Conservation (phyloP, 2,888 invertebrate species). For the Microchrysa polita region DNA sequence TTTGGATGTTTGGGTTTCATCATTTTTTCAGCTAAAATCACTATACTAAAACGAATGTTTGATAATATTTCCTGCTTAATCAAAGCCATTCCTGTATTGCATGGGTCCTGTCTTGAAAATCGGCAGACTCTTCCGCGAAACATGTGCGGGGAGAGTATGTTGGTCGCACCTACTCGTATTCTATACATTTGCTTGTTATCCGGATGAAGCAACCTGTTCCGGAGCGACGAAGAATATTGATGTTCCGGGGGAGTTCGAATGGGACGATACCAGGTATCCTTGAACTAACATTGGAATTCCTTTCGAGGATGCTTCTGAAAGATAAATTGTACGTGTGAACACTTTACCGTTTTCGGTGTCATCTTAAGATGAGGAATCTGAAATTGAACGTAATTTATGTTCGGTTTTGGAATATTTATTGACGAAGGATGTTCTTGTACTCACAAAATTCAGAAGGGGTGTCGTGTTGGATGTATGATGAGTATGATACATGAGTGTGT, state of each 20-base stretch:
- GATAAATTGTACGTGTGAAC: conserved; percentile 48
- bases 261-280: not conserved
- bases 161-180: not conserved
- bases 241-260: not conserved
- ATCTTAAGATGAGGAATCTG: conserved; percentile 46
- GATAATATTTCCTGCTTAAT: conserved; percentile 13
- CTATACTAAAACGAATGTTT: conserved; percentile 3
- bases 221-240: too few species aligned
- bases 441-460: not conserved
- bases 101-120: not conserved
- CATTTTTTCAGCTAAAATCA: too few species aligned
- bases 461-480: not conserved
- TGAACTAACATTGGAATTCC: conserved; percentile 28
- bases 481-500: not conserved
- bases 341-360: conserved; percentile 45
- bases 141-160: not conserved
- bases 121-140: not conserved
- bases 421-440: conserved; percentile 22
- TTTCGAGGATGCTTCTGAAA: conserved; percentile 45
- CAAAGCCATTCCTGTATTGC: not conserved
- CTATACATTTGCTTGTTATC: not conserved
- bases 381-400: conserved; percentile 49
- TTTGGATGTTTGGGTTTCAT: too few species aligned
- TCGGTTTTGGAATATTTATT: conserved; percentile 46
- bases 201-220: too few species aligned